These are phyloP conservation scores for Aegotheles bennettii DNA, from an alignment of 2,113 vertebrate species.

Conservation along the genomic window DNA sequence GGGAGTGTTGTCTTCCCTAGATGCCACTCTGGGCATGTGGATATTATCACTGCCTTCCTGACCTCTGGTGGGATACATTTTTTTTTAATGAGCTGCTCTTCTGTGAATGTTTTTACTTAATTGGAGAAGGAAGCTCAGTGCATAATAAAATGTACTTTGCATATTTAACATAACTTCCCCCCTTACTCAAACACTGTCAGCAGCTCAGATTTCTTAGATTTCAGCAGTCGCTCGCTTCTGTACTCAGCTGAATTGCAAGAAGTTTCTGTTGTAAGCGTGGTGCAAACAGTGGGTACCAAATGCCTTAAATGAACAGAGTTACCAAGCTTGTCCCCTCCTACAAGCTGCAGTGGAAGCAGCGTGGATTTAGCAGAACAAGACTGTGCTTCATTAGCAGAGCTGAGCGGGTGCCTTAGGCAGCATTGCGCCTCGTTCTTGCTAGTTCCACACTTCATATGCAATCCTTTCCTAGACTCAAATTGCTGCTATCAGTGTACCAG, in stretches of 20 bases:
- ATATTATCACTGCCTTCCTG: not conserved
- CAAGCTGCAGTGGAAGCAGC: not conserved
- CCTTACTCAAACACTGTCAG: not conserved
- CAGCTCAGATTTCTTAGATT: not conserved
- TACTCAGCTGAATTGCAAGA: not conserved
- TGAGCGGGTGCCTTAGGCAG: not conserved
- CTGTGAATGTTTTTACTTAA: not conserved
- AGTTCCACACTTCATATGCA: not conserved
- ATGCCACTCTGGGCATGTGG: not conserved
- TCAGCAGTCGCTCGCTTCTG: not conserved
- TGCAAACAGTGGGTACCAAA: not conserved
- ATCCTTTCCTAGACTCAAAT: slow-evolving; percentile 13
- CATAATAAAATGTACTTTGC: not conserved
- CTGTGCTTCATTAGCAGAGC: not conserved
- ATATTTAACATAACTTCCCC: not conserved
- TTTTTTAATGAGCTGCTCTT: not conserved
- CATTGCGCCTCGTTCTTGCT: not conserved
- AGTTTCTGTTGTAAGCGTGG: not conserved
- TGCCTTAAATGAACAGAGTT: not conserved
- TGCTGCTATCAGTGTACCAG: not conserved
- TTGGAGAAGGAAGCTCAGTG: not conserved
- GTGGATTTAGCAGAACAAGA: not conserved
- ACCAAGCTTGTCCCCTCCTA: not conserved
- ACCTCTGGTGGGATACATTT: not conserved
- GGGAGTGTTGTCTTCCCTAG: not conserved